phyloP scores from a whole-genome alignment of 2,113 vertebrate species.

The Lycocorax pyrrhopterus region DNA sequence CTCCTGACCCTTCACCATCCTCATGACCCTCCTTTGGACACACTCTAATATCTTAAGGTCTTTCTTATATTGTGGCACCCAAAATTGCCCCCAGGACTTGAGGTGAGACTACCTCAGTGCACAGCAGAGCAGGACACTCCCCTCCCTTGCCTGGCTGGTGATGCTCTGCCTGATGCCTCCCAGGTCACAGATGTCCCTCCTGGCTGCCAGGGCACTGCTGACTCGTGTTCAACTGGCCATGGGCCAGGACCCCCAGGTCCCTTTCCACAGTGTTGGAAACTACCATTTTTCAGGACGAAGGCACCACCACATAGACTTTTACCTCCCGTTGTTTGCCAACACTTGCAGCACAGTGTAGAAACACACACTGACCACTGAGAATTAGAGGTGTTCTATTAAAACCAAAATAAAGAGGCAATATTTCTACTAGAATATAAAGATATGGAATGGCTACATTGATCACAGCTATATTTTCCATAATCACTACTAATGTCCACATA shows the following conservation, averaged over 20 bases:
- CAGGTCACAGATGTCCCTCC: accelerated
- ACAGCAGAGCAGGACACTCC: not conserved
- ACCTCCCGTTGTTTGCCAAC: not conserved
- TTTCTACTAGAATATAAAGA: not conserved
- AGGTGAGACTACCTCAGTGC: not conserved
- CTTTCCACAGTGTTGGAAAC: not conserved
- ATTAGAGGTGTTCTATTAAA: not conserved
- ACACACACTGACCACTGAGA: not conserved
- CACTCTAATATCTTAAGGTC: not conserved
- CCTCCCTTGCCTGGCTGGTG: accelerated
- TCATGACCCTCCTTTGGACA: not conserved
- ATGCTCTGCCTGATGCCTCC: no score
- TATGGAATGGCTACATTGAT: not conserved
- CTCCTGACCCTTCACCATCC: not conserved
- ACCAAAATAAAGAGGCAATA: not conserved
- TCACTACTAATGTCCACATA: not conserved
- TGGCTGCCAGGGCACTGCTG: not conserved
- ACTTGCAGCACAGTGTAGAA: not conserved
- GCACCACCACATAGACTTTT: not conserved
- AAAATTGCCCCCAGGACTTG: accelerated
- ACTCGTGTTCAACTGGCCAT: not conserved
- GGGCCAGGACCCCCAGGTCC: not conserved
- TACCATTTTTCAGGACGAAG: not conserved
- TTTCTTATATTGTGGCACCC: not conserved
- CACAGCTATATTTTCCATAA: not conserved